Base-by-base conservation (phyloP, 2,888 invertebrate species). In the Scrobipalpa costella region DNA sequence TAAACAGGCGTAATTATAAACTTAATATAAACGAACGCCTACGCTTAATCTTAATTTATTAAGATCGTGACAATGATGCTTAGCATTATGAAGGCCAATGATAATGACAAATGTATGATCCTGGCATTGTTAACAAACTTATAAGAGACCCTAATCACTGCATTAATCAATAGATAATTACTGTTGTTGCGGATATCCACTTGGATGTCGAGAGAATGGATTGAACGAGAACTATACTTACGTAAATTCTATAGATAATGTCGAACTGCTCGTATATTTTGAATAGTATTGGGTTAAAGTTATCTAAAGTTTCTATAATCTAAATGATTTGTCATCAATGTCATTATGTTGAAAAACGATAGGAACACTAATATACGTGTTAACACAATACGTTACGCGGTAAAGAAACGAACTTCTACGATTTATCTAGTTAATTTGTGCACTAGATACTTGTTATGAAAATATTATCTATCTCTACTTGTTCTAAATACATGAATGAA, bases 81-180 rank as follows among this genome's bases (percentile, higher is more conserved):
- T 69, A 68, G 73, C 70, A 72, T 72, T 68, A 64, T 69, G 69
- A 21, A 52, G 0, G 13, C 27, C 60, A 19, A 47, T 3, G 27
- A 27, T 27, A 19, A 59, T 17, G 11, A 40, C 2, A 5, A 49
- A 17, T 49, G 49, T 49, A 6, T 49, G 11, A n/a, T 44, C 44
- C 15, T 44, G 9, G 40, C 38, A 9, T 38, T 38, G 40, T 40
- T 40, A 40, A 3, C 11, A 13, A n/a, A n/a, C n/a, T 44, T 5
- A n/a, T 15, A n/a, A 44, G n/a, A 6, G n/a, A 44, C 15, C 44
- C n/a, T 44, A n/a, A n/a, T 44, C 44, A 44, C 15, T 36, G 36
- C 36, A 9, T 11, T 44, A 44, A n/a, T 7, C 7, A 15, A 44
- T n/a, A 44, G 7, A 5, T n/a, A 15, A 15, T n/a, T 15, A 3